Conservation (phyloP, 2,888 invertebrate genomes). For the Nomada ferruginata region DNA sequence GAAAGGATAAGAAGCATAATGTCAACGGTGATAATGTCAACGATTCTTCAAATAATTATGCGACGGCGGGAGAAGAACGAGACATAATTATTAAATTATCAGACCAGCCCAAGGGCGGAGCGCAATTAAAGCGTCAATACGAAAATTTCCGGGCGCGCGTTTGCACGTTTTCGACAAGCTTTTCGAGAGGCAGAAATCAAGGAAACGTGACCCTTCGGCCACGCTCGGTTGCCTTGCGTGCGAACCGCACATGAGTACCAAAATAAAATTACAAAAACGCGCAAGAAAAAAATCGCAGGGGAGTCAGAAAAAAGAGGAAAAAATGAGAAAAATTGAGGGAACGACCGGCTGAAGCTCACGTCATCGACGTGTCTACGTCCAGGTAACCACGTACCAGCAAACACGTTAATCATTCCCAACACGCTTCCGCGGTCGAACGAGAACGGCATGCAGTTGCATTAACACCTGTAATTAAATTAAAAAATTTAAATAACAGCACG, state of each 20-base stretch:
- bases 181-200: constrained; percentile 40
- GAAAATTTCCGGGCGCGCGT: constrained; percentile 43
- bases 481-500: constrained; percentile 72
- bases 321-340: neutral
- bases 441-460: constrained; percentile 52
- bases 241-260: constrained; percentile 10
- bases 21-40: constrained; percentile 1
- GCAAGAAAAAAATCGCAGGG: constrained; percentile 1
- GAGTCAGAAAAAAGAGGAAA: neutral
- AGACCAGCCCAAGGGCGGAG: neutral
- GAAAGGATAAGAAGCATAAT: neutral
- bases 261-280: constrained; percentile 25
- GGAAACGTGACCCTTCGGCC: constrained; percentile 37
- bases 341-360: constrained; percentile 29
- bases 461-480: constrained; percentile 71
- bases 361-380: constrained; percentile 58
- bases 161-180: constrained; percentile 28
- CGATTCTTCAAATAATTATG: constrained; percentile 32
- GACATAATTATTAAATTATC: constrained; percentile 35
- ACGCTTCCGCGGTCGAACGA: constrained; percentile 50
- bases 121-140: constrained; percentile 41
- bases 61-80: neutral
- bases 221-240: constrained; percentile 7
- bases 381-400: constrained; percentile 47
- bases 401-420: constrained; percentile 67